Base-by-base conservation (phyloP, 2,797 vertebrate species). In the Poeciliopsis gracilis region DNA sequence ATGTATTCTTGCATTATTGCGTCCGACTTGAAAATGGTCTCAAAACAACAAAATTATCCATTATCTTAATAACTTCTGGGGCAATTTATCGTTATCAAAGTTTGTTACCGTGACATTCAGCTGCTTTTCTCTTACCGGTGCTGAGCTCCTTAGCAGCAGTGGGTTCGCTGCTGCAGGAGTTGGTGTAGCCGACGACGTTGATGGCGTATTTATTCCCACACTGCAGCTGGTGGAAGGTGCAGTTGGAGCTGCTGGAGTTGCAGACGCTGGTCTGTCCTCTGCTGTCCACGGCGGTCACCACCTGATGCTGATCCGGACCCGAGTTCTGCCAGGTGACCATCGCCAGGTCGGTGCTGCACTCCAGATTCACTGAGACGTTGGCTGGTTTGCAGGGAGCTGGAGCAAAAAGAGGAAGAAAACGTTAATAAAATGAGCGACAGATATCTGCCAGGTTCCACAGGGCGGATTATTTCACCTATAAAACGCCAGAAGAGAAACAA, bases 201-300 rank as follows among this genome's bases (percentile, higher is more conserved):
- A 96, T 15, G 3, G 7, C 59, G 77, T 96, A 97, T 6, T 61
- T 86, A 72, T 95, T 87, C 4, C 96, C 96, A 0, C 96, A 97
- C 11, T 23, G 73, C 41, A 97, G 93, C 61, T 92, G 87, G 28
- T 63, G 20, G 10, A 96, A 93, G 59, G 79, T 87, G 79, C 95
- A 96, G 86, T 83, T 92, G 61, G 89, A 89, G 70, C 81, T 82
- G 75, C 69, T 88, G 71, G 94, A 95, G 88, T 84, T 90, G 85
- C 95, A 96, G 75, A 77, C 75, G 51, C 43, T 74, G 15, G 1
- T 77, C 13, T 12, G n/a, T 36, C 94, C 93, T n/a, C 71, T 86
- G 45, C 55, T 82, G 83, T 89, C 90, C 46, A 88, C 49, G 0
- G 94, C 95, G 0, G 90, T 88, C 73, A 95, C 95, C 72, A 77